These are phyloP conservation scores for Psilopsiagon aymara DNA, from an alignment of 2,113 vertebrate genomes.

Conservation along the genomic window DNA sequence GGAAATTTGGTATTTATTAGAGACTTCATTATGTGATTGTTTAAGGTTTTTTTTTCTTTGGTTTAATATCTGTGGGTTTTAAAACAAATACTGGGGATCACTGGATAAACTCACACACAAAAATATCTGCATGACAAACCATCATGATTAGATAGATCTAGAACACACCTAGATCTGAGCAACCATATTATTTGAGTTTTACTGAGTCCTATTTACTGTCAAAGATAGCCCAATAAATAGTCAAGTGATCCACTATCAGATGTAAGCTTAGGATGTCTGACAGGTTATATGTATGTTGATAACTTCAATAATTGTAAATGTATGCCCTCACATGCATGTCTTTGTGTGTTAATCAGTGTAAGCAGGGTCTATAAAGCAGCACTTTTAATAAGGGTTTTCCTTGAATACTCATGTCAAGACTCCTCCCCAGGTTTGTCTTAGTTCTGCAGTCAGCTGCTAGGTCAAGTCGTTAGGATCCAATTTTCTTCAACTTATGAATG, in stretches of 20 bases:
- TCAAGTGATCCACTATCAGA: background rate
- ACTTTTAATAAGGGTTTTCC: background rate
- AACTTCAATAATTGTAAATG: accelerated
- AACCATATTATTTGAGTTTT: background rate
- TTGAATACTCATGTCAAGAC: background rate
- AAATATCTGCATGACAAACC: background rate
- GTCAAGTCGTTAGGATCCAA: background rate
- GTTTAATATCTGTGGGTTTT: background rate
- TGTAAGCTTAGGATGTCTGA: background rate
- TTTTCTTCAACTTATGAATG: background rate
- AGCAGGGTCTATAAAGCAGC: background rate
- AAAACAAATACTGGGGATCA: background rate
- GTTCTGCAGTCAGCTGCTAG: background rate
- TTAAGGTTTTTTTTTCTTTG: background rate
- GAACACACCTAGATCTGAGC: background rate
- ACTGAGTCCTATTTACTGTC: background rate
- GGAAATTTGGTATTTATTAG: background rate
- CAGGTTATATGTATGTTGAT: background rate
- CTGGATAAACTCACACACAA: background rate
- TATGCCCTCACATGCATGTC: background rate
- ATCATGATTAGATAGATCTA: background rate
- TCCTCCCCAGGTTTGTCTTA: background rate
- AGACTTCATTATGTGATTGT: background rate
- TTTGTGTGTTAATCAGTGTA: background rate
- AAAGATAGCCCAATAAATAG: background rate